Evolutionary conservation across 2,888 invertebrate genomes (phyloP).

Genomic region (Machimus rusticus): DNA sequence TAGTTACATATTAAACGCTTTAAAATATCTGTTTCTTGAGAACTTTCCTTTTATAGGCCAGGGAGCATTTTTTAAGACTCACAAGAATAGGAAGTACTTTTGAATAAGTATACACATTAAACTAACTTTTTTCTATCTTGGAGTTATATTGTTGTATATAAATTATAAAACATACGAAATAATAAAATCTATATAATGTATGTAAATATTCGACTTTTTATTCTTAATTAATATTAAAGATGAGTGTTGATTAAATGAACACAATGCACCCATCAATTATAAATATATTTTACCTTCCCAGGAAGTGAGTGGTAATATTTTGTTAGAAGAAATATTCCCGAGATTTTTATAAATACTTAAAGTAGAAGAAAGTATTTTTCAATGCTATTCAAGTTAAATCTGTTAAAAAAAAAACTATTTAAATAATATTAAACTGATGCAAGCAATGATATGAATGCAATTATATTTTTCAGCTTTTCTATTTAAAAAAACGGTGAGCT

Average conservation of each 20-base stretch:
- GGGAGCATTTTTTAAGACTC: background rate
- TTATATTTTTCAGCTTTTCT: too few species aligned
- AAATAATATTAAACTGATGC: too few species aligned
- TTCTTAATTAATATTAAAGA: background rate
- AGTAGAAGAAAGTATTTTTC: too few species aligned
- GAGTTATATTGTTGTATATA: constrained; percentile 11
- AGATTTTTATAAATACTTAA: too few species aligned
- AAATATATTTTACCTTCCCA: too few species aligned
- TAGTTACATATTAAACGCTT: background rate
- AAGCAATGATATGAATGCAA: too few species aligned
- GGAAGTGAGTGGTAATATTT: too few species aligned
- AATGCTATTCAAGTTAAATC: too few species aligned
- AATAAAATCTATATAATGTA: constrained; percentile 3
- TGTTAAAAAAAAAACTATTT: too few species aligned
- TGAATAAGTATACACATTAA: background rate
- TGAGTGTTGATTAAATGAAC: background rate
- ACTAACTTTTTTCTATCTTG: background rate
- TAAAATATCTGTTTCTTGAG: background rate
- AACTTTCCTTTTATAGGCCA: background rate
- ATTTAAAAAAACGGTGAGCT: too few species aligned
- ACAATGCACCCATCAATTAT: too few species aligned
- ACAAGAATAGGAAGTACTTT: background rate
- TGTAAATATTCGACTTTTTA: background rate
- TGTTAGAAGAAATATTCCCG: too few species aligned
- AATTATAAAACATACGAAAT: background rate